Percentiles rank a stretch among this genome's conserved stretches.
phyloP scores from a whole-genome alignment of 1,140 invertebrate species.

The Colletes gigas region DNA sequence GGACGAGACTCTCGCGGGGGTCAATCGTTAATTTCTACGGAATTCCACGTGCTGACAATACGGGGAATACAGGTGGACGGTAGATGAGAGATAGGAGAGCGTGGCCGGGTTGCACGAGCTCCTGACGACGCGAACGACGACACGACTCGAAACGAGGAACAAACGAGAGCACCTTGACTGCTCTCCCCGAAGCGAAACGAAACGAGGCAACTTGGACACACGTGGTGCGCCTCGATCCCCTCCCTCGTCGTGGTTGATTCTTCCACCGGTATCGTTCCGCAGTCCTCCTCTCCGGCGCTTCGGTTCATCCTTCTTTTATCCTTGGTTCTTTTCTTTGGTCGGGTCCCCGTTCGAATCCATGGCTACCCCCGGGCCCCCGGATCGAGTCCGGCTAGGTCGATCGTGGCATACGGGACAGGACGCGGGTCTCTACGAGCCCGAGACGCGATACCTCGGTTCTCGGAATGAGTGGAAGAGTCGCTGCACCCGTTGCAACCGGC shows the following conservation, averaged over 20 bases:
- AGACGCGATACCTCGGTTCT: conserved; percentile 69
- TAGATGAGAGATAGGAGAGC: conserved; percentile 75
- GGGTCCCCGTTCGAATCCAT: conserved; percentile 39
- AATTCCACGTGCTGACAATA: conserved; percentile 75
- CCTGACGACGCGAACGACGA: conserved; percentile 70
- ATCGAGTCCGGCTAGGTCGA: conserved; percentile 66
- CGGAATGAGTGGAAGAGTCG: conserved; percentile 68
- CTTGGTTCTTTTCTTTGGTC: conserved; percentile 14
- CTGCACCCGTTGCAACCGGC: conserved; percentile 48
- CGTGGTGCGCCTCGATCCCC: conserved; percentile 50
- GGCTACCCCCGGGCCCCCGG: conserved; percentile 24
- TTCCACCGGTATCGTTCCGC: conserved; percentile 7
- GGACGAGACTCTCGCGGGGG: conserved; percentile 54
- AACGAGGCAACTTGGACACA: conserved; percentile 61
- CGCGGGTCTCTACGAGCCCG: conserved; percentile 54
- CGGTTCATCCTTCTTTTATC: conserved; percentile 5
- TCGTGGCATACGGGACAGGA: conserved; percentile 76
- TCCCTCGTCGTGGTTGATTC: conserved; percentile 1
- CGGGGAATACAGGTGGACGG: conserved; percentile 78
- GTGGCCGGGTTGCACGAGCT: conserved; percentile 64
- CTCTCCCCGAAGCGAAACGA: conserved; percentile 51
- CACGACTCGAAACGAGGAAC: conserved; percentile 77
- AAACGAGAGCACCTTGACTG: conserved; percentile 78
- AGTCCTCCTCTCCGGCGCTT: background rate
- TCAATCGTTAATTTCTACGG: conserved; percentile 76